Evolutionary conservation across 2,888 invertebrate genomes (phyloP), one percentile per base, ranked within the genome.

Genomic region (Mesorhabditis spiculigera): DNA sequence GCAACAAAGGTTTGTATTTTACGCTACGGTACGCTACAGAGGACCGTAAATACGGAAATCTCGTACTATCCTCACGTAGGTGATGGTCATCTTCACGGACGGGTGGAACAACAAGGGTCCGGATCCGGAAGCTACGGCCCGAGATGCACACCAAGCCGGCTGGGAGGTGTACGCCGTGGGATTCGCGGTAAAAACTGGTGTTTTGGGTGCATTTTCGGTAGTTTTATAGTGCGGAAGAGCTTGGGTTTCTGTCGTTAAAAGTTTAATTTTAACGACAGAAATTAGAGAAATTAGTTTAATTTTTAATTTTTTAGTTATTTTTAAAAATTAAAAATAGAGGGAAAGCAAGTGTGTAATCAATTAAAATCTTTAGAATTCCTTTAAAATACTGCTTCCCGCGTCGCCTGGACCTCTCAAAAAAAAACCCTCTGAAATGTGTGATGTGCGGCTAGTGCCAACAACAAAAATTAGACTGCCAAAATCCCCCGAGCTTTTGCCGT

Each of bases 21-120:
- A n/a, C 10, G 41, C 10, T 58, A 4, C 28, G 5, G 28, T 65
- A 42, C n/a, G 43, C 41, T 65, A 65, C n/a, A 16, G 43, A n/a
- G 43, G 5, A 42, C 5, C 5, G 5, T 45, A 5, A 8, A 45
- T 66, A 44, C 50, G 28, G n/a, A 5, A 16, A 66, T n/a, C 42
- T 44, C 5, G 4, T 5, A 45, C 13, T 44, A 63, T 16, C 13
- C 4, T 1, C 45, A 45, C 65, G 8, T 58, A 73, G 73, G 75
- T 84, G 5, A 84, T 84, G 83, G 75, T 84, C 5, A 79, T 84
- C 1, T 84, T 84, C 76, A 84, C 84, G 28, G 83, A 84, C 72
- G 84, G 84, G 41, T 84, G 83, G 82, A 74, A 74, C 65, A 84
- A 84, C 74, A 83, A 83, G 66, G 84, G 84, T 5, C 77, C 79